These are phyloP conservation scores for Busseola fusca DNA, from an alignment of 2,888 invertebrate species.

Conservation along the genomic window DNA sequence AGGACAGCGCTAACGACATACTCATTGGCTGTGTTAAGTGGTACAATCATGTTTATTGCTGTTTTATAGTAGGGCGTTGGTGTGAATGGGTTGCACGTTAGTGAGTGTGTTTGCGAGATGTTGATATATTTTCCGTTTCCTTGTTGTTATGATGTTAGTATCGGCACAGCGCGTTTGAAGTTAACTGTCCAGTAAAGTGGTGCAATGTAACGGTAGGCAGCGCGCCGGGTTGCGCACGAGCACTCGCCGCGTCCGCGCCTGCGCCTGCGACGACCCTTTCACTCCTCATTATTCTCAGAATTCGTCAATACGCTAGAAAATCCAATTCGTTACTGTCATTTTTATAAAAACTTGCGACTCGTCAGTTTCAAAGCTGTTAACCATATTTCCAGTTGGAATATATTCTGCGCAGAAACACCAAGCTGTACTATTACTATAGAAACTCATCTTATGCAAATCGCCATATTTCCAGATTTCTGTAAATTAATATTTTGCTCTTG, in stretches of 20 bases:
- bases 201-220: conserved; percentile 81
- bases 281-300: conserved; percentile 67
- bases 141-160: conserved; percentile 50
- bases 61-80: conserved; percentile 60
- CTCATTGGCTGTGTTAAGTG: conserved; percentile 71
- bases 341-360: conserved; percentile 9
- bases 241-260: conserved; percentile 54
- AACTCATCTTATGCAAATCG: not conserved
- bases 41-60: conserved; percentile 61
- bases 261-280: conserved; percentile 61
- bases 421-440: not conserved
- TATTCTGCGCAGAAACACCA: not conserved
- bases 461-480: not conserved
- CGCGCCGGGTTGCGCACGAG: conserved; percentile 78
- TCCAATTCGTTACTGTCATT: conserved; percentile 72
- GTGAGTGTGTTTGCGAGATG: conserved; percentile 20
- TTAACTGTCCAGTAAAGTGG: conserved; percentile 79
- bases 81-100: conserved; percentile 35
- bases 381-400: conserved; percentile 1
- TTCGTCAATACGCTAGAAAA: conserved; percentile 74
- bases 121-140: conserved; percentile 39
- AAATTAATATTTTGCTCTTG: not conserved
- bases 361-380: not conserved
- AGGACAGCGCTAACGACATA: conserved; percentile 76
- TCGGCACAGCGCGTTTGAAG: conserved; percentile 60